Conservation (phyloP, 92 coral and sea anemone species). For the Epizoanthus rinbou region DNA sequence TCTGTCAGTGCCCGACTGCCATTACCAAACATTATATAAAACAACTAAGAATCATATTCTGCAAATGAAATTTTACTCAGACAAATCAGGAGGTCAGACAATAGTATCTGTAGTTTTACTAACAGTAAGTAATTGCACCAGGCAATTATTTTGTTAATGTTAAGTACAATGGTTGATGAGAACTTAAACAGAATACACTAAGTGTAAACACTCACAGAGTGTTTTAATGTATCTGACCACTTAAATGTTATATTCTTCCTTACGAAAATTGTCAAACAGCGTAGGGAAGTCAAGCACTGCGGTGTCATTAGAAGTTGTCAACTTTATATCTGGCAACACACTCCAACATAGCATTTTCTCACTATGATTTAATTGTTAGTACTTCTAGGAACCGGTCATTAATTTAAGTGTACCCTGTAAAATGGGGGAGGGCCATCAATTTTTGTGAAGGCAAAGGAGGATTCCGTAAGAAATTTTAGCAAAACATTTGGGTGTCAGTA, state of each 20-base stretch:
- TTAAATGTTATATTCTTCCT: neutral
- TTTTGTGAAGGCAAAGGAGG: too few relatives aligned
- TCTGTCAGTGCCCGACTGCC: too few relatives aligned
- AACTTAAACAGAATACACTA: neutral
- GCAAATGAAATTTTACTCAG: slow-evolving; percentile 6
- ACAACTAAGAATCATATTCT: neutral
- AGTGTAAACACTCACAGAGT: slow-evolving; percentile 36
- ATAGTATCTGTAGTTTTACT: neutral
- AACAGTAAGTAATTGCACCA: slow-evolving; percentile 31
- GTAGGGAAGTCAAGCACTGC: neutral
- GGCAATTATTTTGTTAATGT: slow-evolving; percentile 18
- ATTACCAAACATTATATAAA: neutral
- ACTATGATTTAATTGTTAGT: too few relatives aligned
- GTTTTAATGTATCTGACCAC: slow-evolving; percentile 4
- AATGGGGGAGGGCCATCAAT: too few relatives aligned
- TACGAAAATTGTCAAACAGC: slow-evolving; percentile 22
- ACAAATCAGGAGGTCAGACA: neutral
- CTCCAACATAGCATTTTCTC: too few relatives aligned
- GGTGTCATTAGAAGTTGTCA: too few relatives aligned
- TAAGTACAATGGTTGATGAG: neutral
- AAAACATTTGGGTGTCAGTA: too few relatives aligned
- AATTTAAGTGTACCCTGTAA: too few relatives aligned
- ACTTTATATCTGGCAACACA: too few relatives aligned
- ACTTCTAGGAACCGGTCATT: too few relatives aligned
- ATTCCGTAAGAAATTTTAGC: too few relatives aligned